Base-by-base conservation (phyloP, 2,888 invertebrate genomes). In the Corbicula japonica region DNA sequence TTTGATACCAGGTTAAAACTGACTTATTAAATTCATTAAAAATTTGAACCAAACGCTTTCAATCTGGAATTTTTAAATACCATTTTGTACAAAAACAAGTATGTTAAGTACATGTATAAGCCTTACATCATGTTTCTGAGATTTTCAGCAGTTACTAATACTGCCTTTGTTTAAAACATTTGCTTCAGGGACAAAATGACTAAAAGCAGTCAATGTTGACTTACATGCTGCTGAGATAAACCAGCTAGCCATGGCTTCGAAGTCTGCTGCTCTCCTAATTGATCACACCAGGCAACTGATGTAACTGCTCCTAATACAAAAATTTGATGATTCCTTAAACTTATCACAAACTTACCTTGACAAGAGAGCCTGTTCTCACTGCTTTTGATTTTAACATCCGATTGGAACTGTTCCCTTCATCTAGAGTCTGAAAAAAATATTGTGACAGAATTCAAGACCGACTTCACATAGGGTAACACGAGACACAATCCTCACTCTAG, bases 391-490 rank as follows among this genome's bases (percentile, higher is more conserved):
- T 52, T 44, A 58, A 28, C 41, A 84, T 69, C 61, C 75, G 54
- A 54, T 71, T 70, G 5, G 72, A 70, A 15, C 32, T 66, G 46
- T 56, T 63, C 26, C 83, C 80, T 12, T 76, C 77, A 62, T 46
- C 56, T 1, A 85, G 62, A 15, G 69, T 38, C 83, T 85, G 68
- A 18, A 61, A 61, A 1, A 41, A 21, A 6, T 18, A 48, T 15
- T 18, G 18, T 38, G 41, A 12, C 8, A 18, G 8, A 38, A 38
- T 38, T 38, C 15, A 38, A 12, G 41, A 38, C 15, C 10, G 41
- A 38, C 15, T 18, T 12, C 8, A 38, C 15, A 18, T 38, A 38
- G 10, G 18, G 8, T n/a, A n/a, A n/a, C n/a, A n/a, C n/a, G n/a
- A 18, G 8, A 18, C 15, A 38, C 15, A 12, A 38, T 38, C 8